These are phyloP conservation scores for Acestrorhynchus altus DNA, from an alignment of 2,797 vertebrate genomes.

Conservation along the genomic window DNA sequence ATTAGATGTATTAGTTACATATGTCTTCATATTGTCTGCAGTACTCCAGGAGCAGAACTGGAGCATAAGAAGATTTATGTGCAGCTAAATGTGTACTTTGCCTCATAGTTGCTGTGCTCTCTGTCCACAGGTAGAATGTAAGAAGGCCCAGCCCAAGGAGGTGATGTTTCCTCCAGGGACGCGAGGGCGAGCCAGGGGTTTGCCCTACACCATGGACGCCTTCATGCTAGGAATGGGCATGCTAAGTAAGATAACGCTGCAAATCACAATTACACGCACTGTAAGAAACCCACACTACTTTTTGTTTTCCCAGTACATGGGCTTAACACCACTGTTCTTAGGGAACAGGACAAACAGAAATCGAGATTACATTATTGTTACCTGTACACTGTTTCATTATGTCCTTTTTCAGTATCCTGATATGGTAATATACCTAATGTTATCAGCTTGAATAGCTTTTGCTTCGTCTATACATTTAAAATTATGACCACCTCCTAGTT, in stretches of 20 bases:
- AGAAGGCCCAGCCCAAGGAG: constrained; percentile 93
- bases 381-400: too few relatives aligned
- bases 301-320: too few relatives aligned
- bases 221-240: constrained; percentile 94
- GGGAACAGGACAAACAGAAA: too few relatives aligned
- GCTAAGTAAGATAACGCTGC: constrained; percentile 83
- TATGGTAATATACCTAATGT: too few relatives aligned
- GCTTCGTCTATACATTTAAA: too few relatives aligned
- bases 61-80: too few relatives aligned
- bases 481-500: too few relatives aligned
- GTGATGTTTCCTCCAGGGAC: constrained; percentile 93
- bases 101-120: constrained; percentile 26
- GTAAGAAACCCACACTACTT: too few relatives aligned
- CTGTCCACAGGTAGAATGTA: constrained; percentile 89
- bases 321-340: background rate
- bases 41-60: background rate
- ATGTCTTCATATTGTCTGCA: background rate
- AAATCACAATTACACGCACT: too few relatives aligned
- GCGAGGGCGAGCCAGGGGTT: constrained; percentile 86
- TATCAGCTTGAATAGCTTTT: too few relatives aligned
- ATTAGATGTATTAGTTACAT: too few relatives aligned
- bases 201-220: constrained; percentile 91
- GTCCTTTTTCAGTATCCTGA: background rate
- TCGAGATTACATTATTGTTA: background rate
- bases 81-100: constrained; percentile 1